Base-by-base conservation (phyloP, 2,797 vertebrate genomes). In the Thamnophis elegans region DNA sequence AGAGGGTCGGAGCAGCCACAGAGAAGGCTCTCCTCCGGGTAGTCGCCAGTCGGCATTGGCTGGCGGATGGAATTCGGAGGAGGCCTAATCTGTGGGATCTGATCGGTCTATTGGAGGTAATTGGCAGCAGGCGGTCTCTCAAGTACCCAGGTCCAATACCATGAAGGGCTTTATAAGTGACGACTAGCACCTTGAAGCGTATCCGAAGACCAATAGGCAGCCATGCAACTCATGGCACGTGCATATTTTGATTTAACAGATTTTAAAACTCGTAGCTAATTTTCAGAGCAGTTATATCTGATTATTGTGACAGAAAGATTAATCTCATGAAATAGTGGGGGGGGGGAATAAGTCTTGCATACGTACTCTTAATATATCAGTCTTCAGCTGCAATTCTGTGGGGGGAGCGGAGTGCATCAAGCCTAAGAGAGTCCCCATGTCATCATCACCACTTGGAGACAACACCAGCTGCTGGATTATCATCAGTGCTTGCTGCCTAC, bases 401-500 rank as follows among this genome's bases (percentile, higher is more conserved):
- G 98, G 97, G 0, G 99, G 98, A 0, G 99, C 99, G 0, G 99
- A 99, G 96, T 99, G 99, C 99, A 99, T 99, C 92, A 99, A 97
- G 26, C 99, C 99, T 95, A 99, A 96, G 92, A 99, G 98, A 0
- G 99, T 99, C 18, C 99, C 99, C 99, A 99, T 99, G 95, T 99
- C 99, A 0, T 99, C 99, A 1, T 99, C 99, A 0, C 99, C 99
- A 2, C 98, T 99, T 11, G 99, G 98, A 0, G 99, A 99, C 59
- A 99, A 96, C 90, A 99, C 98, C 94, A 99, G 94, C 97, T 99
- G 99, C 97, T 99, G 99, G 95, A 99, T 99, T 95, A 99, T 98
- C 98, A 99, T 98, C 95, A 99, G 97, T 0, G 99, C 99, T 0
- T 99, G 98, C 94, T 99, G 99, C 5, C 99, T 98, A 93, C 99